Base-by-base conservation (phyloP, 2,113 vertebrate species). In the Nannobrachium achirus region DNA sequence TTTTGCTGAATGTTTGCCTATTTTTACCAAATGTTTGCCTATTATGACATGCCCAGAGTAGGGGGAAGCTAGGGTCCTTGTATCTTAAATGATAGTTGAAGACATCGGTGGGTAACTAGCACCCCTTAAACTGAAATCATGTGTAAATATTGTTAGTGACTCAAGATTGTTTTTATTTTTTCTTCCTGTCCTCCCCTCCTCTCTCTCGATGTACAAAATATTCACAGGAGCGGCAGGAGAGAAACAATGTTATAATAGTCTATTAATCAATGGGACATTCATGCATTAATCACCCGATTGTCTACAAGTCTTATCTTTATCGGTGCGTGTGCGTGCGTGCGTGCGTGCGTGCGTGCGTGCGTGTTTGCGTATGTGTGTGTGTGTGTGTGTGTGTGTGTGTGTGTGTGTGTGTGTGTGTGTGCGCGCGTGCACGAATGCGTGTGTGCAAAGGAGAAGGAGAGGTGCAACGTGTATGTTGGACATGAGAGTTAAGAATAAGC, bases 61-160 rank as follows among this genome's bases (percentile, higher is more conserved):
- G 25, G 25, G 25, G 25, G 25, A 33, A 4, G 25, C 3, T 33
- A 33, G 25, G 25, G 25, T 33, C 6, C 11, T 42, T 86, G 52
- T 83, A 76, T 78, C 45, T 56, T 66, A 59, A n/a, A 56, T 71
- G 67, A 78, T 53, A 75, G 65, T 62, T 72, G 33, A 57, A 57
- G 64, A 78, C 15, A 64, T 63, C 56, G 75, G 64, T 78, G 69
- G 49, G 79, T 76, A 25, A 4, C 20, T 42, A 70, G 70, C 48
- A 70, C 67, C 69, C 50, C 13, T 40, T 49, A n/a, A n/a, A 68
- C 42, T 76, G 67, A 71, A 75, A 79, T 79, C 68, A 14, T 62
- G 64, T 88, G 84, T 87, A 86, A 78, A 90, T 90, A 86, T 73
- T 81, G 76, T 80, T n/a, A 82, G 71, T 79, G 69, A 71, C 67